Percentiles rank a stretch among this genome's conserved stretches.
Conservation (phyloP, 2,888 invertebrate species). For the Argyresthia albistria region DNA sequence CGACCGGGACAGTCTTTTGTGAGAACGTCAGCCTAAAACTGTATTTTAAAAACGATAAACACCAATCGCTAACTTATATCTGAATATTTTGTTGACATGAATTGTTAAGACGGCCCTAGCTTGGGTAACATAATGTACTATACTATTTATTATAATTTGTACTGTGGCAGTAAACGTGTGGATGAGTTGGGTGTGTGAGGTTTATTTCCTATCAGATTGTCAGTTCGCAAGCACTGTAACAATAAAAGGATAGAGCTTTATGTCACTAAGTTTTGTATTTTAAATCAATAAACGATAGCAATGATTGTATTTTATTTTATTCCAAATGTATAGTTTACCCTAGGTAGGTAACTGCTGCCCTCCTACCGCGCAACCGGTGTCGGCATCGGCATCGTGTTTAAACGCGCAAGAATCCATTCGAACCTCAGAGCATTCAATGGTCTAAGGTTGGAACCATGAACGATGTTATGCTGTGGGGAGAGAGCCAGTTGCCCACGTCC, state of each 20-base stretch:
- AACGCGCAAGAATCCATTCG: no score
- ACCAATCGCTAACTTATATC: background rate
- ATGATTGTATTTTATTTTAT: constrained; percentile 31
- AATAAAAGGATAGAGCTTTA: constrained; percentile 73
- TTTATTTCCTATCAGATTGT: constrained; percentile 73
- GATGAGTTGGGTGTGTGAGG: constrained; percentile 39
- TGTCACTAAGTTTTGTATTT: constrained; percentile 74
- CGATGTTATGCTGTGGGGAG: no score
- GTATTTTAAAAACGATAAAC: no score
- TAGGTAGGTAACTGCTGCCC: no score
- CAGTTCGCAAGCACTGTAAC: constrained; percentile 72
- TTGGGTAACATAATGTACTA: constrained; percentile 25
- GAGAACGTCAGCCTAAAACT: no score
- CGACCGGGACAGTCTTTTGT: no score
- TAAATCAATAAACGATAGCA: constrained; percentile 73
- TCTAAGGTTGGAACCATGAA: no score
- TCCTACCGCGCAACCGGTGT: no score
- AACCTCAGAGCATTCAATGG: no score
- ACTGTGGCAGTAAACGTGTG: constrained; percentile 30
- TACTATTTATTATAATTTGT: constrained; percentile 50
- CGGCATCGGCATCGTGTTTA: no score
- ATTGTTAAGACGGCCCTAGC: background rate
- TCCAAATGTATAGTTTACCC: background rate
- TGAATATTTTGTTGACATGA: background rate
- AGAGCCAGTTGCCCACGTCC: no score